These are phyloP conservation scores for Addax nasomaculatus DNA, from an alignment of 2,113 vertebrate genomes.

Conservation along the genomic window DNA sequence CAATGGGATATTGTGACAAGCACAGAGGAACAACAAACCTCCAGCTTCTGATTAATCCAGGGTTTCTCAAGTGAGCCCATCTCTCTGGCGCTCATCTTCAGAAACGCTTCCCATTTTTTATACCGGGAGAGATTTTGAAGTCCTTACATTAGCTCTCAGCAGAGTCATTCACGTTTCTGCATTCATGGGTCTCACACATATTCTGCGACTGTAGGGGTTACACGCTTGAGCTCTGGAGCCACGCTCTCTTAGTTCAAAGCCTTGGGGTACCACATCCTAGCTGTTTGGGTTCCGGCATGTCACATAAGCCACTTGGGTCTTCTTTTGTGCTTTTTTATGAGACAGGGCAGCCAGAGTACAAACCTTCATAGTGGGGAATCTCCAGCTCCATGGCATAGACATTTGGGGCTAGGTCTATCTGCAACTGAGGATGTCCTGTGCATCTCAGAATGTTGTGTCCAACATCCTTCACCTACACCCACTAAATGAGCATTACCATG, in stretches of 20 bases:
- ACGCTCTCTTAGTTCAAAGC: neutral
- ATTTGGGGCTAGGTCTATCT: neutral
- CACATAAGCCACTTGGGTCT: neutral
- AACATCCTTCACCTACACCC: neutral
- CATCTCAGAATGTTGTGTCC: neutral
- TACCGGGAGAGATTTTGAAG: neutral
- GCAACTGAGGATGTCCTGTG: neutral
- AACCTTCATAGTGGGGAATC: neutral
- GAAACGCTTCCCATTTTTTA: neutral
- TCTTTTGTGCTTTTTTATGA: neutral
- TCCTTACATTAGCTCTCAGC: neutral
- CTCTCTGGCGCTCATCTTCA: neutral
- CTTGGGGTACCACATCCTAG: too few relatives aligned
- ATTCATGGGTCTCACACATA: neutral
- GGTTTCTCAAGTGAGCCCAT: neutral
- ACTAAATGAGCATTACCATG: neutral
- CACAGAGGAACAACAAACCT: neutral
- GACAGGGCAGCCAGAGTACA: rapidly evolving
- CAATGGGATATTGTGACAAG: constrained; percentile 43
- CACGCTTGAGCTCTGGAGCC: neutral
- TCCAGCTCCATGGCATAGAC: neutral
- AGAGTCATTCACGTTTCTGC: rapidly evolving
- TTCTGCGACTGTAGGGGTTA: neutral
- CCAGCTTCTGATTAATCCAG: neutral
- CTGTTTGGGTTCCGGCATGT: too few relatives aligned